Base-by-base conservation (phyloP, 2,888 invertebrate species). In the Parnassius apollo region DNA sequence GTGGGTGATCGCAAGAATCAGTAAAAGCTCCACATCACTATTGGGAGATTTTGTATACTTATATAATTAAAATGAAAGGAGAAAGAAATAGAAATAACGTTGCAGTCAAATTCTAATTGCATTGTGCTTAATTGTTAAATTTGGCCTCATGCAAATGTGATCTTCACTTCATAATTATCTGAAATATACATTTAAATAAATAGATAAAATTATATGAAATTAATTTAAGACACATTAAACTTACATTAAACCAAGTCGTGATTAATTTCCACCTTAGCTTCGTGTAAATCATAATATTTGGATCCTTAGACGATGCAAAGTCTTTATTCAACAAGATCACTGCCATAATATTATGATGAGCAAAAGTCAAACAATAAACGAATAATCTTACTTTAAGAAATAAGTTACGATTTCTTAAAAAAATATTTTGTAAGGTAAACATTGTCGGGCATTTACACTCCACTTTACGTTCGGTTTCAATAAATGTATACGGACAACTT, bases 191-290 rank as follows among this genome's bases (percentile, higher is more conserved):
- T 4, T 35, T 35, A 7, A 35, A 7, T 35, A 7, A 1, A 4
- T 35, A 35, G 4, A 35, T 35, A 35, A 35, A 35, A 35, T 35
- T 35, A 7, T 7, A 4, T 35, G 35, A 35, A 35, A 35, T 35
- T 4, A 35, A 35, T 35, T 25, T 25, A 25, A 25, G 7, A 3
- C 2, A 7, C 25, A 7, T 9, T 49, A 1, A 61, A 84, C 89
- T 89, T 72, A 90, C 89, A 76, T 89, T 89, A 66, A 88, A 88
- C 89, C 89, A 89, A 9, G 84, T 75, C 0, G 90, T 90, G 18
- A 90, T 82, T 50, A 90, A 74, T 72, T 83, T 85, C 81, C 86
- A 89, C 62, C 78, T 81, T 11, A 77, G 71, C 52, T 73, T 77
- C 42, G 82, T 72, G 62, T 88, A 89, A 52, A 76, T 55, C 68